A percentile compares a stretch with the other conserved stretches of the same genome.
Conservation (phyloP, 1,140 invertebrate species). For the Leptopilina boulardi region DNA sequence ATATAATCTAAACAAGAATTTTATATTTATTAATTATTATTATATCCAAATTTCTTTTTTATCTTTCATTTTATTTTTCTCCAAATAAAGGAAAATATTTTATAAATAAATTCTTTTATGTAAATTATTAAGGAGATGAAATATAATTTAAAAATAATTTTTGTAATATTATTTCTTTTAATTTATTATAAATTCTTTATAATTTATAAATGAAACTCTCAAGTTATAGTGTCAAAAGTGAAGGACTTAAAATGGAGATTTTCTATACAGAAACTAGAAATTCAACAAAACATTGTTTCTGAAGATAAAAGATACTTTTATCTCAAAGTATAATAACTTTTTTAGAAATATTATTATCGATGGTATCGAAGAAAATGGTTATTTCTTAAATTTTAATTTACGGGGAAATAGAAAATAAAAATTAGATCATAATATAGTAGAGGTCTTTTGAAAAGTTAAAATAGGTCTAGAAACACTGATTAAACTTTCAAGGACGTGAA, state of each 20-base stretch:
- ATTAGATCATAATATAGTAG: not conserved
- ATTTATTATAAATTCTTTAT: not conserved
- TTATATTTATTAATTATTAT: not conserved
- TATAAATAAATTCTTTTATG: too few species aligned
- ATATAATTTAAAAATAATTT: not conserved
- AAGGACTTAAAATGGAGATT: not conserved
- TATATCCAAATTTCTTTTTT: not conserved
- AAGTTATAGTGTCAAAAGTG: not conserved
- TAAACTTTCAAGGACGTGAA: not conserved
- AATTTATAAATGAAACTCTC: not conserved
- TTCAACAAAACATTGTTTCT: not conserved
- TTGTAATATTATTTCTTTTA: not conserved
- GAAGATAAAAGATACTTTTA: not conserved
- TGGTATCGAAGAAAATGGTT: not conserved
- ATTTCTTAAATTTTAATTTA: constrained; percentile 5
- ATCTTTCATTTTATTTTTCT: not conserved
- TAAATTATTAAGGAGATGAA: too few species aligned
- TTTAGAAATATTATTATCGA: not conserved
- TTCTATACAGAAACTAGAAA: not conserved
- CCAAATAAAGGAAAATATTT: too few species aligned
- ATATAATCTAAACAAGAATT: not conserved
- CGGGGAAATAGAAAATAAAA: not conserved
- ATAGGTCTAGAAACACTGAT: not conserved
- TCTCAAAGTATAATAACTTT: not conserved
- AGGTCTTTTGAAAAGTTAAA: not conserved